Base-by-base conservation (phyloP, 2,113 vertebrate genomes). In the Corythaixoides concolor region DNA sequence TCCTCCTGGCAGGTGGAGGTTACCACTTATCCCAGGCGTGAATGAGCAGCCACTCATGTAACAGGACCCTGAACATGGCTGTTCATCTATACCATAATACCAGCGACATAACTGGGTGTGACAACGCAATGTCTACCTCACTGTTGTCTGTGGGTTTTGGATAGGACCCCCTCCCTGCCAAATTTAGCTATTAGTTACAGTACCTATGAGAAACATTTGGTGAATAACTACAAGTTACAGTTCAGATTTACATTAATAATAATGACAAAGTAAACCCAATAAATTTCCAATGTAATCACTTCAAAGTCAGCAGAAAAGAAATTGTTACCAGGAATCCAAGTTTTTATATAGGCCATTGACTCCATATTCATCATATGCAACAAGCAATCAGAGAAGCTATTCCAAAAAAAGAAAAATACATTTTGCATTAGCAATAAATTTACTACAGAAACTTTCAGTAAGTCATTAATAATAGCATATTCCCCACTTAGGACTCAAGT, bases 381-480 rank as follows among this genome's bases (percentile, higher is more conserved):
- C 22, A 55, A 79, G 41, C 41, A 88, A 63, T 69, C 69, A 82
- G 88, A 90, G 62, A 86, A 63, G n/a, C n/a, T 75, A 63, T 63
- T 85, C n/a, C 11, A 75, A 89, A 90, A 77, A 91, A 92, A 59
- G 9, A 79, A 91, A 84, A 90, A 82, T 56, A 35, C 21, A 59
- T 68, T 95, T 90, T 89, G 53, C n/a, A 67, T 90, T 90, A 87
- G 59, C 32, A 4, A 94, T 77, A 93, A 89, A 88, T 88, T 84
- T 10, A 5, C 39, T 62, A 86, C 32, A 75, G 52, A 91, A 77
- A 87, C 89, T 88, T 96, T 95, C 88, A 93, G 60, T 33, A 90
- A 92, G 62, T 79, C 93, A 87, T 92, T 95, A 94, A 88, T 91
- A 91, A 91, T 14, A 94, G 64, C 30, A 60, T 67, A 79, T 88